Percentiles rank a stretch among this genome's conserved stretches.
These are phyloP conservation scores for Chaetophractus vellerosus DNA, from an alignment of 2,797 vertebrate genomes.

Conservation along the genomic window DNA sequence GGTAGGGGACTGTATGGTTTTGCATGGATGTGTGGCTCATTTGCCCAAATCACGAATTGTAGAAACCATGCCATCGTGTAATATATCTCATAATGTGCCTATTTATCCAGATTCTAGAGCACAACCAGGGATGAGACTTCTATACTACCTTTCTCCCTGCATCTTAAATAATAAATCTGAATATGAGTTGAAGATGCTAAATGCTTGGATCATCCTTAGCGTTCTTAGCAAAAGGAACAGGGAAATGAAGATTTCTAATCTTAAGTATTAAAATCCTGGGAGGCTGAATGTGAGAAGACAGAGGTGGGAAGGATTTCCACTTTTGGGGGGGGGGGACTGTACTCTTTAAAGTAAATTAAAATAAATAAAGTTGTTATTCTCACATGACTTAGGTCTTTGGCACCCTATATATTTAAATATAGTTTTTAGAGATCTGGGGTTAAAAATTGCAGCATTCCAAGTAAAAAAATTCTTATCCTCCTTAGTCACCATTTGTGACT, in stretches of 20 bases:
- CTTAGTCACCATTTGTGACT: slow-evolving; percentile 65
- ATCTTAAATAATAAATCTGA: slow-evolving; percentile 3
- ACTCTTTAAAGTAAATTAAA: slow-evolving; percentile 61
- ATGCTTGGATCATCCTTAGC: slow-evolving; percentile 20
- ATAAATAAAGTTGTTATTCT: slow-evolving; percentile 46
- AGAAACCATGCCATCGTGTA: not conserved
- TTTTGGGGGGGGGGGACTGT: too few species aligned
- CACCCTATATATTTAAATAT: slow-evolving; percentile 61
- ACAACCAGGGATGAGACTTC: not conserved
- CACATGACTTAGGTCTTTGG: not conserved
- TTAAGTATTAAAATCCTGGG: slow-evolving; percentile 62
- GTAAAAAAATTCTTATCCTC: slow-evolving; percentile 59
- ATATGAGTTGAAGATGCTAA: not conserved
- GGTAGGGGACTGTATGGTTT: not conserved
- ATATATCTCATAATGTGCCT: not conserved
- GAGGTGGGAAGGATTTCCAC: not conserved
- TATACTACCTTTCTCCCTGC: not conserved
- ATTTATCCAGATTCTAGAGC: not conserved
- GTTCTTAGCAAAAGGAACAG: not conserved
- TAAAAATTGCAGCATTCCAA: slow-evolving; percentile 73
- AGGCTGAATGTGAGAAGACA: not conserved
- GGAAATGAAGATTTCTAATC: slow-evolving; percentile 47
- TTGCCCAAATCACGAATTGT: not conserved
- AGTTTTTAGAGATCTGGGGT: slow-evolving; percentile 56
- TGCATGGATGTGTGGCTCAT: not conserved